Evolutionary conservation across 2,888 invertebrate genomes (phyloP).

Genomic region (Athalia cordata): DNA sequence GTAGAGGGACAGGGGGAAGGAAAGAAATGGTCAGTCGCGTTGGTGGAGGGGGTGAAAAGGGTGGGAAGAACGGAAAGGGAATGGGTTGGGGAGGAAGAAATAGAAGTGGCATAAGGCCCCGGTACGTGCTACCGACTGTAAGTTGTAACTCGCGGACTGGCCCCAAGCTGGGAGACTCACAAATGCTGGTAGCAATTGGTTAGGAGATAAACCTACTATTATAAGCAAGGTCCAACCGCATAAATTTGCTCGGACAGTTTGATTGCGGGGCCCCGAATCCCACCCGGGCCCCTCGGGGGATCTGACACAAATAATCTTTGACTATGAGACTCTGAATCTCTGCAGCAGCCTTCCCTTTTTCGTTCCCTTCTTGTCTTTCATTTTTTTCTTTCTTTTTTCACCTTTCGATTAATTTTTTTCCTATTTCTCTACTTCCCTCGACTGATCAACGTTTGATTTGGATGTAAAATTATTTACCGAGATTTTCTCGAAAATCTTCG

Average conservation of each 20-base stretch:
- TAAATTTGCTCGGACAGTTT: slow-evolving; percentile 48
- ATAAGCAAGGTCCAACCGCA: slow-evolving; percentile 46
- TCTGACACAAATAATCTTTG: slow-evolving; percentile 40
- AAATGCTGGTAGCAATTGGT: slow-evolving; percentile 46
- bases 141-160: slow-evolving; percentile 43
- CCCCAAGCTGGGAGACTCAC: slow-evolving; percentile 36
- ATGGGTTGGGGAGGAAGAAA: background rate
- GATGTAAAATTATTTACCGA: too few relatives aligned
- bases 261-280: slow-evolving; percentile 45
- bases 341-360: background rate
- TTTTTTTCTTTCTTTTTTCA: background rate
- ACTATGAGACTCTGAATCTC: slow-evolving; percentile 20
- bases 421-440: background rate
- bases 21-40: background rate
- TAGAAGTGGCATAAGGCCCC: slow-evolving; percentile 42
- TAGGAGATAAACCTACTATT: slow-evolving; percentile 48
- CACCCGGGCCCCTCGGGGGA: slow-evolving; percentile 32
- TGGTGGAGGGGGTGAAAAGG: background rate
- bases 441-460: too few relatives aligned
- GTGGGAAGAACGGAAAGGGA: background rate
- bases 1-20: background rate
- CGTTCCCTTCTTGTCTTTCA: background rate
- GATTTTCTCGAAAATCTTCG: background rate
- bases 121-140: slow-evolving; percentile 40
- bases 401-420: background rate